A percentile compares a stretch with the other conserved stretches of the same genome.
These are phyloP conservation scores for Alentia gelatinosa DNA, from an alignment of 2,888 invertebrate genomes.

Conservation along the genomic window DNA sequence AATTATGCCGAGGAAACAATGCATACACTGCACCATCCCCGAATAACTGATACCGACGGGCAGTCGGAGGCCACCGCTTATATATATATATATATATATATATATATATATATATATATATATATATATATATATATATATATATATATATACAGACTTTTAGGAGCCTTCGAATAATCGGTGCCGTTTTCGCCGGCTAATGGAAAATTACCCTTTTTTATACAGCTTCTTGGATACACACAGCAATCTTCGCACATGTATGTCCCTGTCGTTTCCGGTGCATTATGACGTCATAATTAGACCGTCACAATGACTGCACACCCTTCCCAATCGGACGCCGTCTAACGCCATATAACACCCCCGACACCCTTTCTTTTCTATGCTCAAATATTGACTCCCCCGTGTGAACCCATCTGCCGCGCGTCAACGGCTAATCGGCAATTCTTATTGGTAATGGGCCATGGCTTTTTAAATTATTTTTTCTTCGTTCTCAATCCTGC, in stretches of 20 bases:
- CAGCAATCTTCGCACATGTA: not conserved
- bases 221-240: no score
- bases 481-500: not conserved
- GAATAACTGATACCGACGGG: no score
- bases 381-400: not conserved
- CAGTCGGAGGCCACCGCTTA: no score
- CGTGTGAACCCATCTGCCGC: not conserved
- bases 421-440: not conserved
- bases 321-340: not conserved
- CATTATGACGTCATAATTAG: slow-evolving; percentile 15
- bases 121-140: no score
- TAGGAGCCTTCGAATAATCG: no score
- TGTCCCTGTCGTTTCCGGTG: not conserved
- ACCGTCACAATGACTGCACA: not conserved
- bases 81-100: no score
- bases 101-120: no score
- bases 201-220: no score
- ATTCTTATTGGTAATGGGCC: not conserved
- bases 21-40: no score
- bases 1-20: no score
- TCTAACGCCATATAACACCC: not conserved
- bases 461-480: not conserved
- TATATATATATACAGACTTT: no score
- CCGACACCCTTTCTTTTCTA: not conserved
- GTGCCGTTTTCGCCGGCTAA: no score